Evolutionary conservation across 2,797 vertebrate genomes (phyloP).

Genomic region (Allobates femoralis): DNA sequence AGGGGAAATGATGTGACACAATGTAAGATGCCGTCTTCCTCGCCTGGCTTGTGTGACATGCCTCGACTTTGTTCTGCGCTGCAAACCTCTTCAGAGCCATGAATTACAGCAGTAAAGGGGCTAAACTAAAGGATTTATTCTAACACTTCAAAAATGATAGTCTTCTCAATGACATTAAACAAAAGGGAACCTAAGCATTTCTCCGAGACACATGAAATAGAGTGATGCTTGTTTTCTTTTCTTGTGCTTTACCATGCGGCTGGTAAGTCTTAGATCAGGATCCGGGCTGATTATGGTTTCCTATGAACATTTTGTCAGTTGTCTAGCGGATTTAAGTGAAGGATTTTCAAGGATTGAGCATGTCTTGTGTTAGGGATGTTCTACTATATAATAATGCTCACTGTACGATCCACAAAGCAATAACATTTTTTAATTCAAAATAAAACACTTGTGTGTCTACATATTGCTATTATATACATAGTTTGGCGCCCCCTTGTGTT

Average conservation of each 20-base stretch:
- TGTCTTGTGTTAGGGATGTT: neutral
- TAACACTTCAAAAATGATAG: neutral
- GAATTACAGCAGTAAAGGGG: slow-evolving; percentile 14
- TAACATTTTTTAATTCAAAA: no score
- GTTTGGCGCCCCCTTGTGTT: no score
- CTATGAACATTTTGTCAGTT: neutral
- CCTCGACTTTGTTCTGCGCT: slow-evolving; percentile 7
- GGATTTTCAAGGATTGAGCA: neutral
- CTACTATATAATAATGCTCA: no score
- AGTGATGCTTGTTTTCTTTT: neutral
- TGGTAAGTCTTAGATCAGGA: neutral
- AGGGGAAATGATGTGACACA: slow-evolving; percentile 18
- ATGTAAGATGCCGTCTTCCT: slow-evolving; percentile 1
- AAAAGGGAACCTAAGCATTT: neutral
- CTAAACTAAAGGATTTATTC: slow-evolving; percentile 1
- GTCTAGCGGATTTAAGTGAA: neutral
- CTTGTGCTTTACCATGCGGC: neutral
- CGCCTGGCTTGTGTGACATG: neutral
- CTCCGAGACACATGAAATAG: neutral
- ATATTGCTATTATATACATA: no score
- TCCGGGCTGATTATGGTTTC: neutral
- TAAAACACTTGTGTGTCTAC: no score
- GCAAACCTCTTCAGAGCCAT: neutral
- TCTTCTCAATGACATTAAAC: neutral
- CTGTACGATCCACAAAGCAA: no score